Percentiles rank a stretch among this genome's conserved stretches.
Conservation (phyloP, 2,888 invertebrate genomes). For the Pterostichus niger region DNA sequence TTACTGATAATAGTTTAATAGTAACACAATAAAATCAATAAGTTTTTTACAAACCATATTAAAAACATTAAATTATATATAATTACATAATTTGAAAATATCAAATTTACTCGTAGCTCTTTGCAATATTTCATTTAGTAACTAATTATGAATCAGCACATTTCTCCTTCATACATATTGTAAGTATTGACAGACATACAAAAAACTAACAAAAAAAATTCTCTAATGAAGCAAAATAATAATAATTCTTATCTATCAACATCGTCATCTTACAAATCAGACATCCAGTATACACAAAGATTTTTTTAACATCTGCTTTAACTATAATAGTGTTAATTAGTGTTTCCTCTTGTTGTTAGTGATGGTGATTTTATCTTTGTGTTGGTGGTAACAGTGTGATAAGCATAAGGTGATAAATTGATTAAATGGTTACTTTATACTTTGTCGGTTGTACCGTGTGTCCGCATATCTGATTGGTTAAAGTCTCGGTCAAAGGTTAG, state of each 20-base stretch:
- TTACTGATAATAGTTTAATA: background rate
- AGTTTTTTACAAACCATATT: conserved; percentile 21
- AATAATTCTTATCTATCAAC: conserved; percentile 19
- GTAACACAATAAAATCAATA: conserved; percentile 25
- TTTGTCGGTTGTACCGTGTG: background rate
- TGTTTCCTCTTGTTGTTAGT: background rate
- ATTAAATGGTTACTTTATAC: conserved; percentile 5
- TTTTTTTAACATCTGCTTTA: conserved; percentile 19
- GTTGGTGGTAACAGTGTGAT: background rate
- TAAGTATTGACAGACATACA: conserved; percentile 37
- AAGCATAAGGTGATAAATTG: conserved; percentile 34
- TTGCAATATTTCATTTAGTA: conserved; percentile 44
- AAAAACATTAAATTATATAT: conserved; percentile 46
- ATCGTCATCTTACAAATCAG: conserved; percentile 5
- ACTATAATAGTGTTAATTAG: conserved; percentile 41
- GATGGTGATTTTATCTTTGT: conserved; percentile 29
- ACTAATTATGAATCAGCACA: conserved; percentile 43
- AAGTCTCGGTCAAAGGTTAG: conserved; percentile 36
- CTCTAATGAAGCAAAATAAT: conserved; percentile 46
- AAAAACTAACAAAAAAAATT: background rate
- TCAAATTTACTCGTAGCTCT: conserved; percentile 19
- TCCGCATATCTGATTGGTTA: background rate
- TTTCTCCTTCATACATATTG: background rate
- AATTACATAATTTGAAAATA: conserved; percentile 50
- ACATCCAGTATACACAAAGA: conserved; percentile 17